Evolutionary conservation across 2,797 vertebrate genomes (phyloP).

Genomic region (Okamejei kenojei): DNA sequence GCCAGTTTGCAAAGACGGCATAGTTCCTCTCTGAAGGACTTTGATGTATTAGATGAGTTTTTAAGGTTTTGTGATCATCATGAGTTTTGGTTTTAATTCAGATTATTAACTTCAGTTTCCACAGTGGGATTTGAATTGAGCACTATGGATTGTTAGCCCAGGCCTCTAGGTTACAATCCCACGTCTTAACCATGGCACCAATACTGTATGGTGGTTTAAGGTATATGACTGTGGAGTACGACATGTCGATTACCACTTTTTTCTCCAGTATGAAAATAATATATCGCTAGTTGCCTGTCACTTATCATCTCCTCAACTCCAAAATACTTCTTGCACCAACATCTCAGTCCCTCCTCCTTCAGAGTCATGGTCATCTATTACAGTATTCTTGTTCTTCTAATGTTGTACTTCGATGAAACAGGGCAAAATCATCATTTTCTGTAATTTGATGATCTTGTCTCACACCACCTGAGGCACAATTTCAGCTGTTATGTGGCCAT

Average conservation of each 20-base stretch:
- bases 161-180: too few species aligned
- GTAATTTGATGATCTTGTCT: background rate
- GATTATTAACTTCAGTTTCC: too few species aligned
- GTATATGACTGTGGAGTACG: background rate
- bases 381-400: background rate
- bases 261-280: background rate
- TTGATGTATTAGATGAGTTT: too few species aligned
- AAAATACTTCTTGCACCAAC: background rate
- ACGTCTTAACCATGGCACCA: too few species aligned
- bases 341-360: background rate
- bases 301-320: background rate
- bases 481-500: background rate
- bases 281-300: background rate
- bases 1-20: too few species aligned
- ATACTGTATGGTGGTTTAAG: background rate
- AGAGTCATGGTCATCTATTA: background rate
- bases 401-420: background rate
- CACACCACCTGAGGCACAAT: background rate
- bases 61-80: too few species aligned
- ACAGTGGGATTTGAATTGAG: too few species aligned
- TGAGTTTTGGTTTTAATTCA: too few species aligned
- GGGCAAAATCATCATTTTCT: background rate
- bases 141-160: too few species aligned
- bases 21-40: too few species aligned
- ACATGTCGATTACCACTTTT: background rate